Conservation (phyloP, 2,888 invertebrate genomes). For the Lycaena phlaeas region DNA sequence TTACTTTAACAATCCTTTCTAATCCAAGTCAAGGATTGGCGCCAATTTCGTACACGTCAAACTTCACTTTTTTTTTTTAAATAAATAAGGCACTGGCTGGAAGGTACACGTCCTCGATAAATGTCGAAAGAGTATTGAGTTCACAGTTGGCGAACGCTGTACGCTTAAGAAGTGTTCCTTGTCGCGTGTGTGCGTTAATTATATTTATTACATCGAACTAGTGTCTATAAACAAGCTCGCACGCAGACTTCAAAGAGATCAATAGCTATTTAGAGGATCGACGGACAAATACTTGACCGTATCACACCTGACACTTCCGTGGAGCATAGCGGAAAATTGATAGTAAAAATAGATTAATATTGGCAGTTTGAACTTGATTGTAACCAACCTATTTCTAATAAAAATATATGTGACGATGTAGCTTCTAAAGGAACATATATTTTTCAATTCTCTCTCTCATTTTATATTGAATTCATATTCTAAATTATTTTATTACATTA, state of each 20-base stretch:
- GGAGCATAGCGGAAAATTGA: constrained; percentile 17
- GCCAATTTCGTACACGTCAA: constrained; percentile 12
- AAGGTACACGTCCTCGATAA: constrained; percentile 53
- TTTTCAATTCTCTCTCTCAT: too few relatives aligned
- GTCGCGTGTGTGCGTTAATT: constrained; percentile 61
- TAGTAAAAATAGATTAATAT: constrained; percentile 9
- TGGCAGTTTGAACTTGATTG: not conserved
- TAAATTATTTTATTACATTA: too few relatives aligned
- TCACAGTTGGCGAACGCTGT: constrained; percentile 49
- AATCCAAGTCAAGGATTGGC: not conserved
- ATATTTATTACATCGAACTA: constrained; percentile 64
- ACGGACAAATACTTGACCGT: constrained; percentile 27
- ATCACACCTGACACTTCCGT: constrained; percentile 18
- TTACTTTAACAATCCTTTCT: too few relatives aligned
- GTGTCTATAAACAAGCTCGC: constrained; percentile 55
- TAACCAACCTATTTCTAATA: not conserved
- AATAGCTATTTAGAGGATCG: constrained; percentile 52
- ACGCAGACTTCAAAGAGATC: constrained; percentile 66
- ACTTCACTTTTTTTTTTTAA: constrained; percentile 19
- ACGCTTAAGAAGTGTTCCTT: constrained; percentile 44
- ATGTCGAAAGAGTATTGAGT: constrained; percentile 63
- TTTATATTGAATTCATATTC: too few relatives aligned
- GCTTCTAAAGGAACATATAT: not conserved
- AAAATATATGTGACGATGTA: too few relatives aligned
- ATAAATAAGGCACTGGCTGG: constrained; percentile 42